phyloP scores from a whole-genome alignment of 2,888 invertebrate genomes.

The Eumacrocentrus americanus region DNA sequence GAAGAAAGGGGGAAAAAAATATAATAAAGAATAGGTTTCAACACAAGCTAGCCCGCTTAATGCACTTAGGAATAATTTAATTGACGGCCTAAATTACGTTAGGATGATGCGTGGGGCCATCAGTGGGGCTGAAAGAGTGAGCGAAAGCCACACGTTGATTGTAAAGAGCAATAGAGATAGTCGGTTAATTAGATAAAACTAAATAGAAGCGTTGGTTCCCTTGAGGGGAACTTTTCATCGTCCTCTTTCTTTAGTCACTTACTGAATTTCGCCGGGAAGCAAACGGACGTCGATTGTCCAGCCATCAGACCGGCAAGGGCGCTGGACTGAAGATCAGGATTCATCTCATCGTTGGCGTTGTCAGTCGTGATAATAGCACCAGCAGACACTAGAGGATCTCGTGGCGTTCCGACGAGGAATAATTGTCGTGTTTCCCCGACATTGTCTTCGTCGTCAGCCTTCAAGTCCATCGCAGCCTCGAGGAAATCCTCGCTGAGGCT shows the following conservation, averaged over 20 bases:
- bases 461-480: conserved; percentile 51
- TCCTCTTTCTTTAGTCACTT: conserved; percentile 44
- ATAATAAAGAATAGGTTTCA: conserved; percentile 25
- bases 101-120: conserved; percentile 43
- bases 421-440: conserved; percentile 51
- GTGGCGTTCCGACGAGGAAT: conserved; percentile 55
- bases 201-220: conserved; percentile 7
- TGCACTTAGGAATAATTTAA: conserved; percentile 62
- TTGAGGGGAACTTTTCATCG: neutral
- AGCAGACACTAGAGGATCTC: conserved; percentile 56
- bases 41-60: conserved; percentile 47
- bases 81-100: conserved; percentile 50
- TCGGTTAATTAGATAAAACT: conserved; percentile 54
- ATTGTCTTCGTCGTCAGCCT: conserved; percentile 52
- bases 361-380: conserved; percentile 52
- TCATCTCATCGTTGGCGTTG: conserved; percentile 50
- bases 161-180: conserved; percentile 44
- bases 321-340: conserved; percentile 54
- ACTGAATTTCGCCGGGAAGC: conserved; percentile 60
- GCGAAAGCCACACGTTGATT: conserved; percentile 5
- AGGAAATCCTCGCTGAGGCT: conserved; percentile 29
- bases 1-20: neutral
- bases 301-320: conserved; percentile 57
- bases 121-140: conserved; percentile 29
- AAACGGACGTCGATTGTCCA: conserved; percentile 58